phyloP scores from a whole-genome alignment of 2,797 vertebrate genomes.

The Spea hammondii region DNA sequence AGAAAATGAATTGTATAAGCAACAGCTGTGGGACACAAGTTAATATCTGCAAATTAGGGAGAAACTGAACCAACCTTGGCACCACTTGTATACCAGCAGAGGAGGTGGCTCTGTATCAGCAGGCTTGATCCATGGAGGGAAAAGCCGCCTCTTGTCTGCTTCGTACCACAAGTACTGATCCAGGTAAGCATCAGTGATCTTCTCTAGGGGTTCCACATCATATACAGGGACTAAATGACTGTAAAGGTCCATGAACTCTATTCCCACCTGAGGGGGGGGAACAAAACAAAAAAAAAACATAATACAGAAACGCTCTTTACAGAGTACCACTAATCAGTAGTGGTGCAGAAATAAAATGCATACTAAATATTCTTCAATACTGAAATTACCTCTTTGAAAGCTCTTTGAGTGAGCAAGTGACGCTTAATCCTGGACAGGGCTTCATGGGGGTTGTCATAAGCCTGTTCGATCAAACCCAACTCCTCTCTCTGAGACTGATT shows the following conservation, averaged over 20 bases:
- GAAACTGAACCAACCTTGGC: constrained; percentile 79
- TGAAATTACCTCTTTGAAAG: constrained; percentile 90
- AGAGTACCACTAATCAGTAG: no score
- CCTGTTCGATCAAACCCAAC: constrained; percentile 94
- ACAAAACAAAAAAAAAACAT: not conserved
- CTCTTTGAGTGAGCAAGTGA: constrained; percentile 97
- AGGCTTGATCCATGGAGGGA: constrained; percentile 98
- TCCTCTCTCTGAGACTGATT: constrained; percentile 99
- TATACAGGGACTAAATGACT: constrained; percentile 97
- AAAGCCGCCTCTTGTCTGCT: constrained; percentile 93
- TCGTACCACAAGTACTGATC: constrained; percentile 99
- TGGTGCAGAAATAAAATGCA: not conserved
- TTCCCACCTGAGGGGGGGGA: constrained; percentile 80
- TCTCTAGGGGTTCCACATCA: constrained; percentile 96
- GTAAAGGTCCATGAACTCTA: constrained; percentile 99
- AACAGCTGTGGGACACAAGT: not conserved
- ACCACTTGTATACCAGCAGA: constrained; percentile 97
- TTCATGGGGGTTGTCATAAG: constrained; percentile 98
- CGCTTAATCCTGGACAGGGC: constrained; percentile 98
- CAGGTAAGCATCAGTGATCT: constrained; percentile 97
- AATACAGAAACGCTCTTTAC: not conserved
- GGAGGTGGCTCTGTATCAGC: constrained; percentile 97
- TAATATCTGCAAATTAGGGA: not conserved
- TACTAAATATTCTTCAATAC: not conserved
- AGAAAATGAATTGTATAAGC: not conserved